Evolutionary conservation across 2,113 vertebrate species (phyloP), one percentile per base, ranked within the genome.

Genomic region (Nibea coibor): DNA sequence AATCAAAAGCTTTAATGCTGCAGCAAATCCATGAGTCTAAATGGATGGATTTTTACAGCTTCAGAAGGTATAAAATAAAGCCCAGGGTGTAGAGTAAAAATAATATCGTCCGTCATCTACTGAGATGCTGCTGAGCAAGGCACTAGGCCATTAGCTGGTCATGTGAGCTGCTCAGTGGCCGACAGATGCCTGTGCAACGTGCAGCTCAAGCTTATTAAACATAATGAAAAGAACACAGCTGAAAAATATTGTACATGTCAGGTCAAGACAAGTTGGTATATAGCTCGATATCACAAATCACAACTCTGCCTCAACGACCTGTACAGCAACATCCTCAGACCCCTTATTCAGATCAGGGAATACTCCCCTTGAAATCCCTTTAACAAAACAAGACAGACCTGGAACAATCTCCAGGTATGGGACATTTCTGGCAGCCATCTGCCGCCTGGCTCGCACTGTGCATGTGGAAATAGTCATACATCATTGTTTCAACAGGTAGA

Each of bases 351-450:
- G 68, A 57, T 42, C 8, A 16, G 10, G 68, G 20, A 71, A 71
- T 57, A 26, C 39, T 39, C 16, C 53, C 19, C 11, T 10, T 6
- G 26, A 26, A 71, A 43, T 2, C 1, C 35, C 69, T 15, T 43
- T 16, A 7, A 26, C 6, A 75, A 75, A 69, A 68, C 35, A 69
- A 20, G 53, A 5, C 53, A 47, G 57, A 10, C 54, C 59, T 71
- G 65, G 62, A 83, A 73, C 76, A 63, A 54, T 57, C 48, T 42
- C n/a, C 50, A 57, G 43, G 69, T 85, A 48, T 48, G 64, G 22
- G 59, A 47, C 31, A 53, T 71, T 59, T 78, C 53, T 75, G 84
- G 80, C 53, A 75, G 69, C 64, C 69, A 70, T 72, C 51, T 73
- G 68, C 31, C 47, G 69, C 45, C 15, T 20, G 67, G 26, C 51